phyloP scores from a whole-genome alignment of 2,797 vertebrate species.

The Anabas testudineus region DNA sequence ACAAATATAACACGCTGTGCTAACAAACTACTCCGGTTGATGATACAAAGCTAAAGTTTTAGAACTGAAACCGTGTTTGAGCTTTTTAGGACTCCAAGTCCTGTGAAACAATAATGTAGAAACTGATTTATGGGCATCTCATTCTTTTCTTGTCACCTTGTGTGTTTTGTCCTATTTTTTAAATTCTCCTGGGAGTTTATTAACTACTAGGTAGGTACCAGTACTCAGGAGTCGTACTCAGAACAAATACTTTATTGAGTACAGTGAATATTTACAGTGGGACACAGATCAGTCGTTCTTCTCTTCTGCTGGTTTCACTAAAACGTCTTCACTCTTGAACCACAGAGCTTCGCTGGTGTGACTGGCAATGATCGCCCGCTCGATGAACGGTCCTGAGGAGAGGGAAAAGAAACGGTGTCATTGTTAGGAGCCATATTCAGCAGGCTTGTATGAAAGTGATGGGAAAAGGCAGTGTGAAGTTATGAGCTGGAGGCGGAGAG shows the following conservation, averaged over 20 bases:
- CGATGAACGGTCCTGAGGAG: constrained; percentile 87
- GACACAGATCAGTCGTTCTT: constrained; percentile 42
- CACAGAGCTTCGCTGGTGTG: constrained; percentile 90
- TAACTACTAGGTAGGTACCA: not conserved
- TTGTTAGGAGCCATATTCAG: too few species aligned
- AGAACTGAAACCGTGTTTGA: not conserved
- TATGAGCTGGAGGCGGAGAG: not conserved
- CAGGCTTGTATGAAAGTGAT: too few species aligned
- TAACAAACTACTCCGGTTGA: not conserved
- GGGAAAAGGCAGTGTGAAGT: not conserved
- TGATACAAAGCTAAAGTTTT: not conserved
- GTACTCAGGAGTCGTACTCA: not conserved
- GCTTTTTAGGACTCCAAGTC: not conserved
- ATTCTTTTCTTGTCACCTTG: not conserved
- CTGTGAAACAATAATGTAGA: not conserved
- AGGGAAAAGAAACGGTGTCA: not conserved
- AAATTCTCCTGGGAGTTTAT: not conserved
- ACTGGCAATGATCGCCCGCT: constrained; percentile 84
- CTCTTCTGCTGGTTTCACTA: constrained; percentile 71
- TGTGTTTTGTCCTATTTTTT: not conserved
- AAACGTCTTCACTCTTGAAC: constrained; percentile 81
- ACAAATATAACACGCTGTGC: not conserved
- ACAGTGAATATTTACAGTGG: constrained; percentile 14
- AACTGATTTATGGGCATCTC: constrained; percentile 16
- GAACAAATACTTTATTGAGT: constrained; percentile 54